These are phyloP conservation scores for Brachypodius melanocephalos DNA, from an alignment of 2,113 vertebrate genomes.

Conservation along the genomic window DNA sequence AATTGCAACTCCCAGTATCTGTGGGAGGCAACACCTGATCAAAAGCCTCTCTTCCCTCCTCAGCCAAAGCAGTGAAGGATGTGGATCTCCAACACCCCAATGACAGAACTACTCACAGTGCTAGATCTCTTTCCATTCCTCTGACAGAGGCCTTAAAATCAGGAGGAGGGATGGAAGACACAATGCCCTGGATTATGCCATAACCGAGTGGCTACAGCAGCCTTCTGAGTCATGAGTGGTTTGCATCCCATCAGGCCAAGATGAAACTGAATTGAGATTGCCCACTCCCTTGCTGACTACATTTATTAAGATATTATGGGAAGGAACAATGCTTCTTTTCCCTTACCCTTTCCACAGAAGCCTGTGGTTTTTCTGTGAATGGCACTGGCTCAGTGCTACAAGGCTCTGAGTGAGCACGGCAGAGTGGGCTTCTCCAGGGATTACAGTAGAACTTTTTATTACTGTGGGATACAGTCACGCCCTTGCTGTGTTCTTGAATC, in stretches of 20 bases:
- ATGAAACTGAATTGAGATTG: neutral
- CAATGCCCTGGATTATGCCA: neutral
- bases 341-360: neutral
- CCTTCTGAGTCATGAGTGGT: neutral
- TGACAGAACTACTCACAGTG: neutral
- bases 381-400: neutral
- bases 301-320: neutral
- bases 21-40: neutral
- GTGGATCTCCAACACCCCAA: neutral
- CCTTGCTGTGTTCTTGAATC: neutral
- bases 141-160: neutral
- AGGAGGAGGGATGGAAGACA: neutral
- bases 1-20: neutral
- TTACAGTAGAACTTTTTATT: neutral
- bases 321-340: neutral
- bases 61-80: neutral
- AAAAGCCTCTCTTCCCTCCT: neutral
- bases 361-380: neutral
- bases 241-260: neutral
- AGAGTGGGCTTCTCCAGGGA: neutral
- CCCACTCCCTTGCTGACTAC: neutral
- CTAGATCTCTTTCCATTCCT: neutral
- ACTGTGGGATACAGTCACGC: neutral
- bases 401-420: fast-evolving
- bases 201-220: neutral